Conservation (phyloP, 2,888 invertebrate genomes). For the Macrosiphum euphorbiae region DNA sequence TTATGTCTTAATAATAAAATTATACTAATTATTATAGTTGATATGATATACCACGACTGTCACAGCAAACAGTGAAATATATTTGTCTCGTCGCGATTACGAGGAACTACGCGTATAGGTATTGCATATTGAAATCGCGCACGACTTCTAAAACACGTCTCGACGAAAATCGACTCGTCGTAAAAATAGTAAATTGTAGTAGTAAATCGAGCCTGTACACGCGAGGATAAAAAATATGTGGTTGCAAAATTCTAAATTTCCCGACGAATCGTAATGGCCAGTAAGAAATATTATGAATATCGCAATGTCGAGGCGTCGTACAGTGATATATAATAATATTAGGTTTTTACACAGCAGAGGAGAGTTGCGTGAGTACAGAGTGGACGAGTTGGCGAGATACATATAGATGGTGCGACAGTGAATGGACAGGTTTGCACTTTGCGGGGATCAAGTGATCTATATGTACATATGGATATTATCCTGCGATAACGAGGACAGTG, state of each 20-base stretch:
- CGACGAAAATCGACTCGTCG: neutral
- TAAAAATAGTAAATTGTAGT: no score
- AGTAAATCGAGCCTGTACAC: no score
- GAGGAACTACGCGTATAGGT: neutral
- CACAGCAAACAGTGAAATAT: neutral
- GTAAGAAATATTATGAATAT: neutral
- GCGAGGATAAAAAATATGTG: neutral
- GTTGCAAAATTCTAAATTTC: neutral
- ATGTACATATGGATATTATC: neutral
- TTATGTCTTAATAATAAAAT: no score
- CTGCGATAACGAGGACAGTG: neutral
- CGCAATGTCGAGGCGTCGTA: neutral
- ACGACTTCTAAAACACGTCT: neutral
- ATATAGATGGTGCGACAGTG: neutral
- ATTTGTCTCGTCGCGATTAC: neutral
- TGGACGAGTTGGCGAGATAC: no score
- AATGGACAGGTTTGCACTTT: no score
- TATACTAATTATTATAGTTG: neutral
- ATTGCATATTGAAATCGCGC: neutral
- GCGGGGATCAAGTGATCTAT: neutral
- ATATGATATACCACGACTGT: neutral
- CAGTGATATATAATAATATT: neutral
- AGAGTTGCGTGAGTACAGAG: neutral
- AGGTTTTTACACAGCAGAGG: neutral
- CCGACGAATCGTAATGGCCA: neutral